Conservation (phyloP, 2,797 vertebrate genomes). For the Coregonus suidteri region DNA sequence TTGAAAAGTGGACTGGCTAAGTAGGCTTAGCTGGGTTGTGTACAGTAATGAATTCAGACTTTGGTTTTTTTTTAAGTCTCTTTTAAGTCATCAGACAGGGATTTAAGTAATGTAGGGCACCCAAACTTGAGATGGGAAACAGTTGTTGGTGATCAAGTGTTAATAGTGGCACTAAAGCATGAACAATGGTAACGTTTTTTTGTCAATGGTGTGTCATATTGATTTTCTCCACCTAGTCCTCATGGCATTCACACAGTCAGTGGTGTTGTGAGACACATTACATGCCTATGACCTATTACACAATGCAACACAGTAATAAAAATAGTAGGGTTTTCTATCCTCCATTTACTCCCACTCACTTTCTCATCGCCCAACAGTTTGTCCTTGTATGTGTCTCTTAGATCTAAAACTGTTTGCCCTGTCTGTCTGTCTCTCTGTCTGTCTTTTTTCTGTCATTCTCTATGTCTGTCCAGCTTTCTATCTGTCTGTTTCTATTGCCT, state of each 20-base stretch:
- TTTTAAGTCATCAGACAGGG: conserved; percentile 17
- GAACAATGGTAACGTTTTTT: no score
- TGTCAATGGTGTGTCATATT: no score
- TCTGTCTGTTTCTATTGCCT: conserved; percentile 7
- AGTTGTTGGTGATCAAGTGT: no score
- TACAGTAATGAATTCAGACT: conserved; percentile 48
- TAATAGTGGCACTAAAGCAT: neutral
- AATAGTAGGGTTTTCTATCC: no score
- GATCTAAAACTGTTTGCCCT: conserved; percentile 5
- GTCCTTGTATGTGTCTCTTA: conserved; percentile 2
- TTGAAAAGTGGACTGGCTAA: conserved; percentile 37
- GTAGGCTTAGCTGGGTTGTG: conserved; percentile 44
- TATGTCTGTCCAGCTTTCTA: neutral
- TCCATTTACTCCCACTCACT: no score
- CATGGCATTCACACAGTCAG: no score
- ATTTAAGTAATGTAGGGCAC: conserved; percentile 45
- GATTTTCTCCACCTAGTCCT: no score
- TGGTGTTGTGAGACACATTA: no score
- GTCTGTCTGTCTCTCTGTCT: conserved; percentile 18
- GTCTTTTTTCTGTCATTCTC: conserved; percentile 20
- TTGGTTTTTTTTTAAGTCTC: conserved; percentile 17
- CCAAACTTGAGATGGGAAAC: no score
- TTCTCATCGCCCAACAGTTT: neutral
- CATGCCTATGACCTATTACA: no score
- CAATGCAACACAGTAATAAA: no score